Conservation (phyloP, 2,113 vertebrate genomes). For the Aldabrachelys gigantea region DNA sequence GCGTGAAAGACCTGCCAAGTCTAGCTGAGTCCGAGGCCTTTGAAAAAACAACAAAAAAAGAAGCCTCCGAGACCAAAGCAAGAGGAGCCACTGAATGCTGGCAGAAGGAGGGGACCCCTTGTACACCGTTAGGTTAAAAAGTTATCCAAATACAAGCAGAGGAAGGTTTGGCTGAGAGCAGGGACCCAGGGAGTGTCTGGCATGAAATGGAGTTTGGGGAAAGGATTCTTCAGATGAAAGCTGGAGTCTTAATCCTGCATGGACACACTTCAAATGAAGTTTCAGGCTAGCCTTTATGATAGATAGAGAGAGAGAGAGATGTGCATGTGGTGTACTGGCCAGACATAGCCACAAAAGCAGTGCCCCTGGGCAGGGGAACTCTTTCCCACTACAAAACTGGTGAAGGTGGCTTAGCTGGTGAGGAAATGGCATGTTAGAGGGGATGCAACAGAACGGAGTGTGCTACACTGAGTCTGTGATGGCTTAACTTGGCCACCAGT, state of each 20-base stretch:
- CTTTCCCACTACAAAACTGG: background rate
- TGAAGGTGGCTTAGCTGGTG: background rate
- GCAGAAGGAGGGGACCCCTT: slow-evolving; percentile 58
- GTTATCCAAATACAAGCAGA: slow-evolving; percentile 69
- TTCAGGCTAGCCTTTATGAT: background rate
- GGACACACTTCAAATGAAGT: background rate
- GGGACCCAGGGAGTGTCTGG: background rate
- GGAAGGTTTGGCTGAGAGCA: slow-evolving; percentile 1
- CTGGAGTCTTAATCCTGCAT: background rate
- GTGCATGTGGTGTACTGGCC: background rate
- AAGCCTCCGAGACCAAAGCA: background rate
- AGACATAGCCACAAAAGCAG: background rate
- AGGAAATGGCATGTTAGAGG: background rate
- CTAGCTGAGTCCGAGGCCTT: slow-evolving; percentile 34
- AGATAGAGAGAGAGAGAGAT: background rate
- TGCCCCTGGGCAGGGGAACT: background rate
- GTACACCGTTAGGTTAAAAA: slow-evolving; percentile 48
- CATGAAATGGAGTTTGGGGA: background rate
- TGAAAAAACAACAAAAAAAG: slow-evolving; percentile 11
- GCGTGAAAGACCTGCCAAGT: background rate
- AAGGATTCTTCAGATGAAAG: background rate
- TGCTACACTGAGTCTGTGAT: background rate
- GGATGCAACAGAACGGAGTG: background rate
- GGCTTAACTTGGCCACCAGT: background rate
- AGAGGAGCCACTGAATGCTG: slow-evolving; percentile 50